Conservation (phyloP, 2,888 invertebrate genomes). For the Agonum fuliginosum region DNA sequence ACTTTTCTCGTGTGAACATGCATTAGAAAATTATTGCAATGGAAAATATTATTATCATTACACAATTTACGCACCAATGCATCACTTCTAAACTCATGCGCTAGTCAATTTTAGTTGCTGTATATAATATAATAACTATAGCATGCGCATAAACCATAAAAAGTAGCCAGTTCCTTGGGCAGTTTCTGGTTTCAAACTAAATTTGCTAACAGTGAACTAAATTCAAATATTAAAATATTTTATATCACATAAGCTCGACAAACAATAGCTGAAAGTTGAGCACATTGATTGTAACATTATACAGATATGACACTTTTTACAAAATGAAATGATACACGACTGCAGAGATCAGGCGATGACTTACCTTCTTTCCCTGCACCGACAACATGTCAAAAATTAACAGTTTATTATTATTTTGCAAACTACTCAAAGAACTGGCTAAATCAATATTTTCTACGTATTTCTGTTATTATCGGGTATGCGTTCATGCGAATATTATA, state of each 20-base stretch:
- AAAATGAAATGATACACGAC: conserved; percentile 23
- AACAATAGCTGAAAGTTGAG: not conserved
- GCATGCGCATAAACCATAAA: conserved; percentile 21
- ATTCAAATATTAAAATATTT: conserved; percentile 12
- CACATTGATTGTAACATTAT: not conserved
- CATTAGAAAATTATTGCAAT: too few species aligned
- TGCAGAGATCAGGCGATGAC: conserved; percentile 21
- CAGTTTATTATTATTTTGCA: conserved; percentile 20
- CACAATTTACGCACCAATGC: too few species aligned
- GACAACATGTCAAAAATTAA: conserved; percentile 21
- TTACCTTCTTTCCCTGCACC: conserved; percentile 48
- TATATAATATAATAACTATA: too few species aligned
- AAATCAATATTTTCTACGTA: conserved; percentile 39
- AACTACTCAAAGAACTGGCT: conserved; percentile 65
- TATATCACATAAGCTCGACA: conserved; percentile 30
- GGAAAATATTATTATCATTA: too few species aligned
- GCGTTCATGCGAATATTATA: too few species aligned
- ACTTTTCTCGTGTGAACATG: too few species aligned
- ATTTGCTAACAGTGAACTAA: conserved; percentile 25
- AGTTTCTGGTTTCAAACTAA: conserved; percentile 36
- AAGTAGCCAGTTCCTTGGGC: conserved; percentile 60
- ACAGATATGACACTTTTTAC: conserved; percentile 24
- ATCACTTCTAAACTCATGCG: too few species aligned
- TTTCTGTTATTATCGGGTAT: too few species aligned
- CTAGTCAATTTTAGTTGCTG: too few species aligned